These are phyloP conservation scores for Masticophis lateralis DNA, from an alignment of 2,797 vertebrate genomes.

Conservation along the genomic window DNA sequence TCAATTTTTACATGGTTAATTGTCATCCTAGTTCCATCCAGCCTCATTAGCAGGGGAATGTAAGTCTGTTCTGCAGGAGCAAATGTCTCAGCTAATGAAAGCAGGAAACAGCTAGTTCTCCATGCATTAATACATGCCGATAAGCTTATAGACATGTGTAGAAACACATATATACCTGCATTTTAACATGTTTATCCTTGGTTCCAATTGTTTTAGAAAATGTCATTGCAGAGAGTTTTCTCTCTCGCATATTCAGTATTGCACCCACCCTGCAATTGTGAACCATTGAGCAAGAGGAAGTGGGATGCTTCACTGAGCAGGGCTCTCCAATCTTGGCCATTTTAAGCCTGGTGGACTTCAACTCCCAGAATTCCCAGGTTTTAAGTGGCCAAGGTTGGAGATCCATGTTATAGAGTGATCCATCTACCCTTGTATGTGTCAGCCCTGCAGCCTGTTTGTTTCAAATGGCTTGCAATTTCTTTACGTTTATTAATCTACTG, in stretches of 20 bases:
- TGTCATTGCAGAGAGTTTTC: not conserved
- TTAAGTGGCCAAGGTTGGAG: too few relatives aligned
- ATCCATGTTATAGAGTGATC: not conserved
- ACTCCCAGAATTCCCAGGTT: too few relatives aligned
- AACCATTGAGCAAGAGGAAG: not conserved
- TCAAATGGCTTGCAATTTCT: not conserved
- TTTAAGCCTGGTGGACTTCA: too few relatives aligned
- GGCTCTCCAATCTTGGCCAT: too few relatives aligned
- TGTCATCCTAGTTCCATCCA: not conserved
- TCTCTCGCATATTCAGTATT: not conserved
- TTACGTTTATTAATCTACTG: not conserved
- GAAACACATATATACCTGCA: not conserved
- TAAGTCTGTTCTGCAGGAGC: slow-evolving; percentile 20
- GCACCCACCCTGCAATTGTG: not conserved
- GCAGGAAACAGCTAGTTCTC: not conserved
- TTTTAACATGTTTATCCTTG: not conserved
- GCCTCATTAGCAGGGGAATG: slow-evolving; percentile 20
- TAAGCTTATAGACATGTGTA: not conserved
- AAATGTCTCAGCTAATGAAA: not conserved
- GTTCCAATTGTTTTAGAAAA: rapidly evolving
- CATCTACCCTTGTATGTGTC: not conserved
- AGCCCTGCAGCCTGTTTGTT: not conserved
- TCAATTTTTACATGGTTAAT: slow-evolving; percentile 21
- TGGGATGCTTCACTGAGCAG: not conserved
- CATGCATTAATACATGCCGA: not conserved